Conservation (phyloP, 2,113 vertebrate species). For the Tragelaphus strepsiceros region DNA sequence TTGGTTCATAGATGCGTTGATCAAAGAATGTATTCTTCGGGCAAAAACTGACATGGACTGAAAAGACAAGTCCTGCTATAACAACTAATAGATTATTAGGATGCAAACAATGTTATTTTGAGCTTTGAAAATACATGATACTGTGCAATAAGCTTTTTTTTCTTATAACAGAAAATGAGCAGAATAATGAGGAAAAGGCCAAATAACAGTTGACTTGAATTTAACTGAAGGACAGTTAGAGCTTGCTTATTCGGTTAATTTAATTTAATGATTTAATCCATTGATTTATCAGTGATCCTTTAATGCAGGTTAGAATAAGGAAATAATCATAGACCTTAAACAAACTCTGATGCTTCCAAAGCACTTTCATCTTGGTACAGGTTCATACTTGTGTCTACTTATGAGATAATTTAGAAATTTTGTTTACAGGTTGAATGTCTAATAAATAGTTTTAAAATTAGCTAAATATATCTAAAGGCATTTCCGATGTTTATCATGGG, state of each 20-base stretch:
- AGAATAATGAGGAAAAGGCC: constrained; percentile 37
- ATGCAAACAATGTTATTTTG: constrained; percentile 69
- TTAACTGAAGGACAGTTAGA: constrained; percentile 21
- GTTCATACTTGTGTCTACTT: not conserved
- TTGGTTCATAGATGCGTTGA: constrained; percentile 40
- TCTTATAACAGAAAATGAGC: constrained; percentile 28
- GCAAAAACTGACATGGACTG: constrained; percentile 55
- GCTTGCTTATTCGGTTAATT: constrained; percentile 44
- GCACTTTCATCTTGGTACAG: not conserved
- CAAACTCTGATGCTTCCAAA: constrained; percentile 23
- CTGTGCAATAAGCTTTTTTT: constrained; percentile 69
- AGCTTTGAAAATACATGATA: constrained; percentile 68
- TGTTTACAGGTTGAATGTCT: constrained; percentile 17
- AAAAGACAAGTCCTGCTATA: constrained; percentile 65
- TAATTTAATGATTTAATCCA: constrained; percentile 51
- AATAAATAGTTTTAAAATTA: constrained; percentile 30
- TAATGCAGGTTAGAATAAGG: not conserved
- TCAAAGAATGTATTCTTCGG: constrained; percentile 66
- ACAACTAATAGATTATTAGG: constrained; percentile 64
- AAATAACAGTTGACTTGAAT: constrained; percentile 42
- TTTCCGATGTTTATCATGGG: not conserved
- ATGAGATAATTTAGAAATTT: constrained; percentile 23
- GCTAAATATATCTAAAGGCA: not conserved
- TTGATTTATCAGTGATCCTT: constrained; percentile 19
- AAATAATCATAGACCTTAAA: constrained; percentile 10